phyloP scores from a whole-genome alignment of 2,888 invertebrate species.

The Tenthredo mesomela region DNA sequence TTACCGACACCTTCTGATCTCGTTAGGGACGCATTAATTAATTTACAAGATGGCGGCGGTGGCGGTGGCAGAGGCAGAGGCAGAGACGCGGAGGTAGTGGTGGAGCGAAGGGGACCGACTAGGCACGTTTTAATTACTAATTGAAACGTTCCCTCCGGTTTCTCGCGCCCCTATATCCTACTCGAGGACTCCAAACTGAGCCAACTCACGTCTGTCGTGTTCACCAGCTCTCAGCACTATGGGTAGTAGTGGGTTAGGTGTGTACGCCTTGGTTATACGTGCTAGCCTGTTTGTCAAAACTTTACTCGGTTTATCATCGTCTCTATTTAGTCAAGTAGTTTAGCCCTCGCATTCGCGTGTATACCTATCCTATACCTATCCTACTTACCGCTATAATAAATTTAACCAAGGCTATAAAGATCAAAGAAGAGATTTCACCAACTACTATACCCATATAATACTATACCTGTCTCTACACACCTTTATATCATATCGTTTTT shows the following conservation, averaged over 20 bases:
- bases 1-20: slow-evolving; percentile 75
- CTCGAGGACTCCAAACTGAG: slow-evolving; percentile 42
- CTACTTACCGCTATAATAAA: not conserved
- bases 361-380: not conserved
- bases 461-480: not conserved
- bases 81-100: slow-evolving; percentile 69
- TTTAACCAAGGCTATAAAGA: slow-evolving; percentile 31
- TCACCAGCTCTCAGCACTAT: slow-evolving; percentile 17
- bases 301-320: slow-evolving; percentile 43
- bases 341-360: slow-evolving; percentile 22
- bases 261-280: not conserved
- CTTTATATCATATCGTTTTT: too few species aligned
- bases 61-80: slow-evolving; percentile 57
- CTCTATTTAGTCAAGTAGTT: slow-evolving; percentile 43
- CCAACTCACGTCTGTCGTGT: slow-evolving; percentile 48
- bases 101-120: slow-evolving; percentile 52
- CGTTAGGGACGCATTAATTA: slow-evolving; percentile 75
- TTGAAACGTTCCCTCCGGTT: slow-evolving; percentile 64
- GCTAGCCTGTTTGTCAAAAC: slow-evolving; percentile 37
- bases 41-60: slow-evolving; percentile 73
- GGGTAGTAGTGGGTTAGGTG: not conserved
- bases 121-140: slow-evolving; percentile 73
- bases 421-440: not conserved
- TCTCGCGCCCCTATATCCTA: slow-evolving; percentile 51
- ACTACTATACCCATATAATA: not conserved